These are phyloP conservation scores for Oxystoma pomonae DNA, from an alignment of 2,888 invertebrate species.

Conservation along the genomic window DNA sequence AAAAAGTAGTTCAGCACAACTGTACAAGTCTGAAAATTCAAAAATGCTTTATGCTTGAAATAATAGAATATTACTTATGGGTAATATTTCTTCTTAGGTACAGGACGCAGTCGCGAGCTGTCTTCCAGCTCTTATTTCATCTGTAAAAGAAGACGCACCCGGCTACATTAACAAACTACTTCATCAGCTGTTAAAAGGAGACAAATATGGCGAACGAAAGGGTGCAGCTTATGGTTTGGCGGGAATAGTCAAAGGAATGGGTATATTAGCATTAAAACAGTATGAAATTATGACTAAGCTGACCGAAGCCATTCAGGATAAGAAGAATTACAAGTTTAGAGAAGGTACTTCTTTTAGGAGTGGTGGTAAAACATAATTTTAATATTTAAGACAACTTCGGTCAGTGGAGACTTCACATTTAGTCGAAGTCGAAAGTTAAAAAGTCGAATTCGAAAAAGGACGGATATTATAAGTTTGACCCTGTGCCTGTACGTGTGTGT, in stretches of 20 bases:
- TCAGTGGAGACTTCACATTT: too few species aligned
- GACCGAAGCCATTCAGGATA: constrained; percentile 92
- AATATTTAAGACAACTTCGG: too few species aligned
- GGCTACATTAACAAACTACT: constrained; percentile 83
- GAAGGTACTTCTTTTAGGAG: too few species aligned
- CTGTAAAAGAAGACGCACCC: constrained; percentile 87
- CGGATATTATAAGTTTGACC: too few species aligned
- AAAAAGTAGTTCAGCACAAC: too few species aligned
- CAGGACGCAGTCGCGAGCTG: constrained; percentile 98
- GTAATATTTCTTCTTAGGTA: constrained; percentile 50
- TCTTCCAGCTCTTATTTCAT: constrained; percentile 87
- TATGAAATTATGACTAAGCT: constrained; percentile 93
- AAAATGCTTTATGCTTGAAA: too few species aligned
- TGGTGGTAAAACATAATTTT: too few species aligned
- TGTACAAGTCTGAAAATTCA: too few species aligned
- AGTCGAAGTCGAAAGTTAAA: too few species aligned
- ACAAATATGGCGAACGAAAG: constrained; percentile 87
- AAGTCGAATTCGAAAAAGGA: too few species aligned
- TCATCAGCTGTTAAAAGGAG: constrained; percentile 81
- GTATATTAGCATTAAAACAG: constrained; percentile 91
- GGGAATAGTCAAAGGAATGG: constrained; percentile 94
- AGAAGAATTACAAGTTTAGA: constrained; percentile 89
- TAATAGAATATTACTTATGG: too few species aligned
- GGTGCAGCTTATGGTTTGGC: constrained; percentile 96
- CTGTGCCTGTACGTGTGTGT: too few species aligned